Evolutionary conservation across 2,113 vertebrate genomes (phyloP).

Genomic region (Gymnarchus niloticus): DNA sequence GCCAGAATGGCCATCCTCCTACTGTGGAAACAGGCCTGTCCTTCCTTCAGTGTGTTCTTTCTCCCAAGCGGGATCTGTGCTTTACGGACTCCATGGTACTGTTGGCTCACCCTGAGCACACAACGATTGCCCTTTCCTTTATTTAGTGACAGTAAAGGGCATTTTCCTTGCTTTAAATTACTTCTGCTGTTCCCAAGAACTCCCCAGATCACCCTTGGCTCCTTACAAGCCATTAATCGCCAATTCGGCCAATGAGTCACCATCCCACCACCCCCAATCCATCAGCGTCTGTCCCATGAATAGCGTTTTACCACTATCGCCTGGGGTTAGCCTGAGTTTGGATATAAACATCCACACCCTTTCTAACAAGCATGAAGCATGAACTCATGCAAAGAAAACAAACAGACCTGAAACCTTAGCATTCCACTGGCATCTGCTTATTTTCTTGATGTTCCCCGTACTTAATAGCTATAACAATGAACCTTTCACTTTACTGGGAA

Average conservation of each 20-base stretch:
- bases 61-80: constrained; percentile 8
- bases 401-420: not conserved
- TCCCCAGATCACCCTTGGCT: constrained; percentile 23
- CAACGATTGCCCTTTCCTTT: not conserved
- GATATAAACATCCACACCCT: constrained; percentile 3
- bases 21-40: not conserved
- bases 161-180: constrained; percentile 7
- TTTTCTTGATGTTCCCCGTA: not conserved
- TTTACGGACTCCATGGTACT: constrained; percentile 25
- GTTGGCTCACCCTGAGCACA: constrained; percentile 8
- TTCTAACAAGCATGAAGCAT: not conserved
- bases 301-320: no score
- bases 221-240: constrained; percentile 29
- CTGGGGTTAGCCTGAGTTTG: constrained; percentile 33
- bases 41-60: not conserved
- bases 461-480: not conserved
- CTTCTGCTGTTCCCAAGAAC: constrained; percentile 1
- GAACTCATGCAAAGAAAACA: constrained; percentile 24
- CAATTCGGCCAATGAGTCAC: not conserved
- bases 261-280: not conserved
- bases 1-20: not conserved
- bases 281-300: not conserved
- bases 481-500: not conserved
- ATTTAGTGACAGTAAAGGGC: not conserved
- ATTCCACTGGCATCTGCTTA: not conserved